phyloP scores from a whole-genome alignment of 92 coral and sea anemone species.

The Porites rus region DNA sequence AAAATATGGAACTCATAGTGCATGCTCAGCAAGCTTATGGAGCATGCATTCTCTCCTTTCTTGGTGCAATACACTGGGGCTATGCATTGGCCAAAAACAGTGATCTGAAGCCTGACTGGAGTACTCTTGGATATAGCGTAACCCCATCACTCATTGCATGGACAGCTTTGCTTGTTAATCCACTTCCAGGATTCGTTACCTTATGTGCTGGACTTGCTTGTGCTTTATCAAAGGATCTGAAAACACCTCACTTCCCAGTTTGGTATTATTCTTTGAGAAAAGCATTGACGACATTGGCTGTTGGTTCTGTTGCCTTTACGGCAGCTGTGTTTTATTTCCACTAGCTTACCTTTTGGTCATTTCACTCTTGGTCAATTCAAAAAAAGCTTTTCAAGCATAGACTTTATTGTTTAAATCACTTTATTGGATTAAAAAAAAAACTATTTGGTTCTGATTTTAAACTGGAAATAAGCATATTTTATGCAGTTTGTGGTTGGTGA shows the following conservation, averaged over 20 bases:
- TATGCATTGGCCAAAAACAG: slow-evolving; percentile 66
- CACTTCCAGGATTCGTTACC: slow-evolving; percentile 74
- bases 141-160: slow-evolving; percentile 84
- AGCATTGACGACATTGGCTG: slow-evolving; percentile 70
- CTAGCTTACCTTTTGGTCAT: background rate
- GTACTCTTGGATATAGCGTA: slow-evolving; percentile 83
- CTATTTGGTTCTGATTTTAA: too few relatives aligned
- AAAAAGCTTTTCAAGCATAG: too few relatives aligned
- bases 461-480: too few relatives aligned
- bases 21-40: slow-evolving; percentile 86
- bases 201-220: slow-evolving; percentile 66
- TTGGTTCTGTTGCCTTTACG: slow-evolving; percentile 66
- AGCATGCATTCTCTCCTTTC: slow-evolving; percentile 78
- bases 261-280: slow-evolving; percentile 86
- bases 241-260: slow-evolving; percentile 65
- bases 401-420: too few relatives aligned
- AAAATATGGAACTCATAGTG: slow-evolving; percentile 56
- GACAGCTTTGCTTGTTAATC: slow-evolving; percentile 69
- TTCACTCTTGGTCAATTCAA: background rate
- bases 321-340: slow-evolving; percentile 59
- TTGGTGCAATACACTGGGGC: slow-evolving; percentile 91
- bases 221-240: slow-evolving; percentile 73
- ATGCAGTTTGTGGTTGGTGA: too few relatives aligned
- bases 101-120: slow-evolving; percentile 69
- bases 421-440: too few relatives aligned